Evolutionary conservation across 35 echinoderm and acorn worm species (phyloP).

Genomic region (Hemicentrotus pulcherrimus): DNA sequence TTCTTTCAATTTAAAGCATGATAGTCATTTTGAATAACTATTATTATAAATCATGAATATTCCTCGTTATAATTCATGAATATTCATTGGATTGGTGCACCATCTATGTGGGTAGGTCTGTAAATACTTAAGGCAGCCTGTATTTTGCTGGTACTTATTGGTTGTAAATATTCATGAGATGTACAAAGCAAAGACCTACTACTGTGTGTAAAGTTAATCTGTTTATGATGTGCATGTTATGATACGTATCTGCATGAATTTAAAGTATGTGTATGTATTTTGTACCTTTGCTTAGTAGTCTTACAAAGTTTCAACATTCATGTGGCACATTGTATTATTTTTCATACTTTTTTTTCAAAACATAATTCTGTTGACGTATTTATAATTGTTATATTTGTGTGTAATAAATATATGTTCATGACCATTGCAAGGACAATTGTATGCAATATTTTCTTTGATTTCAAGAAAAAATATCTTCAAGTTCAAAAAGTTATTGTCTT

Average conservation of each 20-base stretch:
- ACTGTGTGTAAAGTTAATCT: not conserved
- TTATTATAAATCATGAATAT: not conserved
- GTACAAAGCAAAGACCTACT: constrained; percentile 1
- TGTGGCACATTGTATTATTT: not conserved
- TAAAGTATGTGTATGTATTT: constrained; percentile 1
- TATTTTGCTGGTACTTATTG: constrained; percentile 1
- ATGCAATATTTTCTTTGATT: not conserved
- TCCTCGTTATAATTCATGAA: not conserved
- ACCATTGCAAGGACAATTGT: not conserved
- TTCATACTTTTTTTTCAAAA: not conserved
- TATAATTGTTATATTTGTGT: not conserved
- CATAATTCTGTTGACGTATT: not conserved
- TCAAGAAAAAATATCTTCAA: not conserved
- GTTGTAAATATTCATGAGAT: constrained; percentile 14
- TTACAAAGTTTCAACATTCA: not conserved
- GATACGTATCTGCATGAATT: not conserved
- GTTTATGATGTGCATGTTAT: not conserved
- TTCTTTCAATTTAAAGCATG: not conserved
- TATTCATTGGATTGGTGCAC: not conserved
- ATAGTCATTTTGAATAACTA: not conserved
- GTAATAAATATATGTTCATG: not conserved
- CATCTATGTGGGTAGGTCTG: not conserved
- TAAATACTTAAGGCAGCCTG: not conserved
- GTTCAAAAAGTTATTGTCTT: not conserved
- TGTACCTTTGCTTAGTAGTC: not conserved